A percentile compares a stretch with the other conserved stretches of the same genome.
These are phyloP conservation scores for Tortricodes alternella DNA, from an alignment of 2,888 invertebrate species.

Conservation along the genomic window DNA sequence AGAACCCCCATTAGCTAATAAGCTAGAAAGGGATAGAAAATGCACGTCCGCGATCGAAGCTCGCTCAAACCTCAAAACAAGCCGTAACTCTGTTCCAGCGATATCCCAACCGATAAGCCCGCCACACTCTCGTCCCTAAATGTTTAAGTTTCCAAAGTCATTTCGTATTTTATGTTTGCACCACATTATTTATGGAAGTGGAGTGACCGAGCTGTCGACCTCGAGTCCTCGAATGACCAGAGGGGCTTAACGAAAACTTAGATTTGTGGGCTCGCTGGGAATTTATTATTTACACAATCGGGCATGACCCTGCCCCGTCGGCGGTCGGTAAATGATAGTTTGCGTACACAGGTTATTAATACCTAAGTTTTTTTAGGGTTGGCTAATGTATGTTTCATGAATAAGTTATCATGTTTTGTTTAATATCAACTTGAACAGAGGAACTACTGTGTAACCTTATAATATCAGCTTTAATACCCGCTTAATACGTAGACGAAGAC, in stretches of 20 bases:
- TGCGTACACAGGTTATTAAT: conserved; percentile 5
- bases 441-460: too few species aligned
- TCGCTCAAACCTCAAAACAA: not conserved
- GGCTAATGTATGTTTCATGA: not conserved
- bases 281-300: conserved; percentile 29
- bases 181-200: conserved; percentile 28
- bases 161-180: conserved; percentile 29
- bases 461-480: too few species aligned
- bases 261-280: conserved; percentile 27
- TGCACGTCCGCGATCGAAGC: too few species aligned
- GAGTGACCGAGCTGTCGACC: conserved; percentile 15
- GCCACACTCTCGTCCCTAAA: conserved; percentile 2
- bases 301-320: not conserved
- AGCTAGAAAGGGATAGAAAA: not conserved
- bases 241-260: conserved; percentile 28
- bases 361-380: conserved; percentile 1
- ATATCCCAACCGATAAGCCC: conserved; percentile 7
- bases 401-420: not conserved
- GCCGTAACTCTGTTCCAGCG: not conserved
- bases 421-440: too few species aligned
- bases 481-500: too few species aligned
- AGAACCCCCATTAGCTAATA: too few species aligned
- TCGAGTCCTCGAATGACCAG: conserved; percentile 20
- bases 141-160: conserved; percentile 27
- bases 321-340: not conserved